Base-by-base conservation (phyloP, 2,113 vertebrate species). In the Parotia lawesii region DNA sequence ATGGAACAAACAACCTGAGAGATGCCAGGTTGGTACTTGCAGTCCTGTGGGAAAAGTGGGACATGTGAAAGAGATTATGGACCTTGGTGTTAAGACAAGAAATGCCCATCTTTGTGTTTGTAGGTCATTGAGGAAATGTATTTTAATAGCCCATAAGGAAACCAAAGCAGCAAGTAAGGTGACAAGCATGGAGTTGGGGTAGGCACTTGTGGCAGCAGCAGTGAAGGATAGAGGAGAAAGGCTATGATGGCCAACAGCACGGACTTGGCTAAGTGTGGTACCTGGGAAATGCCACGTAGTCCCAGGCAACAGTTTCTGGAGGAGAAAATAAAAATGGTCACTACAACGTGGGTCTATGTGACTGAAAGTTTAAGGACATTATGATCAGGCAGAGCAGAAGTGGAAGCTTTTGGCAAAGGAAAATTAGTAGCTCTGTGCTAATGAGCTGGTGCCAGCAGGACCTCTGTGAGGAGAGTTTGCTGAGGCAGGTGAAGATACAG, bases 361-460 rank as follows among this genome's bases (percentile, higher is more conserved):
- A 57, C 44, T 18, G 40, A 77, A 73, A 83, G 12, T 18, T 80
- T 91, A 51, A 79, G 35, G 56, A 24, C 20, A 11, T 69, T 76
- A 54, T 77, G 44, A 44, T 60, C 35, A 80, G 40, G 51, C 57
- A 88, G 65, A 72, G 69, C 38, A 75, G 62, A 81, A 79, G 18
- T 10, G 29, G n/a, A 74, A 72, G 40, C 5, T 11, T 64, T 54
- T 48, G 48, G 50, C 60, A 91, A 87, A 82, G 51, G 47, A 89
- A 85, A 75, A 77, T 93, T 80, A 90, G 64, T 37, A 71, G 29
- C 25, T 90, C 24, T 2, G 17, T 85, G 47, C 58, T 95, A 95
- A 93, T 70, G 67, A 95, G n/a, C 28, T 85, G 58, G 10, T 85
- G 33, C n/a, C 89, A 94, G 66, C 45, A 74, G 56, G 81, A 95